Evolutionary conservation across 1,140 invertebrate species (phyloP).

Genomic region (Telenomus remus): DNA sequence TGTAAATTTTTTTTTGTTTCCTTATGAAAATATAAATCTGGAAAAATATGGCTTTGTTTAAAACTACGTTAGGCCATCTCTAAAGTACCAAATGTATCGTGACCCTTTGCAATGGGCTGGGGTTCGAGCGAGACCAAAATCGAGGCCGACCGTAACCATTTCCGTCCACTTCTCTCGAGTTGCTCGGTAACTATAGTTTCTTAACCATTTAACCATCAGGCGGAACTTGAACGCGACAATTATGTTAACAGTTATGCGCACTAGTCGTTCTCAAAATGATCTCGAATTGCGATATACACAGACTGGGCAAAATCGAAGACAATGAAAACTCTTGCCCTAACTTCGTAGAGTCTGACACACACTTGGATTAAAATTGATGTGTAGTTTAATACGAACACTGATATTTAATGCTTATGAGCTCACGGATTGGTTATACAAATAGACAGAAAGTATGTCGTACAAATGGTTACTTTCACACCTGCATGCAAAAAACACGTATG

Average conservation of each 20-base stretch:
- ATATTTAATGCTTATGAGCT: slow-evolving; percentile 37
- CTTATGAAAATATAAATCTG: slow-evolving; percentile 44
- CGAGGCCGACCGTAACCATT: not conserved
- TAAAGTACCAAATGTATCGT: slow-evolving; percentile 26
- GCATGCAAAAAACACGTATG: slow-evolving; percentile 47
- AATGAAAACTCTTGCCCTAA: slow-evolving; percentile 36
- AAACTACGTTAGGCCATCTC: slow-evolving; percentile 25
- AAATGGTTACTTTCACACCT: slow-evolving; percentile 51
- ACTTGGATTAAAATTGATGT: slow-evolving; percentile 48
- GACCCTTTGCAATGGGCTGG: not conserved
- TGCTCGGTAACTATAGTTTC: no score
- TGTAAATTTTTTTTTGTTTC: slow-evolving; percentile 19
- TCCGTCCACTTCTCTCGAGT: no score
- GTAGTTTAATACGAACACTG: slow-evolving; percentile 47
- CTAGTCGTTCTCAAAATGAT: slow-evolving; percentile 21
- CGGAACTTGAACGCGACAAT: slow-evolving; percentile 1
- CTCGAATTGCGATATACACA: slow-evolving; percentile 30
- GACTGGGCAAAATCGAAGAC: slow-evolving; percentile 43
- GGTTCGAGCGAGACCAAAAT: not conserved
- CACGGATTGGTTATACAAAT: slow-evolving; percentile 43
- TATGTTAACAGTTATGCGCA: slow-evolving; percentile 27
- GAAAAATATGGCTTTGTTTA: slow-evolving; percentile 35
- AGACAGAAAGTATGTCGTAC: slow-evolving; percentile 52
- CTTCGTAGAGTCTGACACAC: slow-evolving; percentile 35
- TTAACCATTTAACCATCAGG: not conserved